phyloP scores from a whole-genome alignment of 2,113 vertebrate species.

The Parotia lawesii region DNA sequence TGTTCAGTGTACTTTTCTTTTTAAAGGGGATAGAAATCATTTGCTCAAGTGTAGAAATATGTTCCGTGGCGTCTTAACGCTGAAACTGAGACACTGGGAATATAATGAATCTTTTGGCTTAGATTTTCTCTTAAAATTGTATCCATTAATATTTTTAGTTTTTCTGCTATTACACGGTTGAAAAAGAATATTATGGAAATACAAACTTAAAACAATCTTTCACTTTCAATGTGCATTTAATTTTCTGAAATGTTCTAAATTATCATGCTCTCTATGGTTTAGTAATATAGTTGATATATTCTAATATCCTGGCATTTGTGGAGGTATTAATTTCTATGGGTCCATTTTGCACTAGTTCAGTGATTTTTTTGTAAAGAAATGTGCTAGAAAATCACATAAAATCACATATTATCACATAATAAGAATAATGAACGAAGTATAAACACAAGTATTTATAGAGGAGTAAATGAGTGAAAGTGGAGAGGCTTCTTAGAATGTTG shows the following conservation, averaged over 20 bases:
- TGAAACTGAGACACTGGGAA: background rate
- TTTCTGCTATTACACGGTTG: background rate
- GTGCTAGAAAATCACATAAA: background rate
- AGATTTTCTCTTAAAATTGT: background rate
- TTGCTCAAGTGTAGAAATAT: background rate
- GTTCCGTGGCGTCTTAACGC: background rate
- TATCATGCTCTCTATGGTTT: background rate
- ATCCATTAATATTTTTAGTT: background rate
- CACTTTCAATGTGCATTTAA: background rate
- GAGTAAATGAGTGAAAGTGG: background rate
- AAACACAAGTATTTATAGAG: background rate
- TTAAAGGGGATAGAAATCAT: background rate
- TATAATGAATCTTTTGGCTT: background rate
- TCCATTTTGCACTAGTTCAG: background rate
- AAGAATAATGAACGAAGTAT: background rate
- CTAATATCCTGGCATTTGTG: background rate
- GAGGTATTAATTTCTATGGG: background rate
- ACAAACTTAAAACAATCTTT: background rate
- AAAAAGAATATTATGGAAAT: background rate
- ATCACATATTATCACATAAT: background rate
- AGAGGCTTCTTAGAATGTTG: background rate
- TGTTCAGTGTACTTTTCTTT: background rate
- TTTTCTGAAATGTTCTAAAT: background rate
- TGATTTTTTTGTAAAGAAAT: background rate
- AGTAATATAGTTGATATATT: background rate